A percentile compares a stretch with the other conserved stretches of the same genome.
Conservation (phyloP, 1,140 invertebrate species). For the Drosophila tropicalis region DNA sequence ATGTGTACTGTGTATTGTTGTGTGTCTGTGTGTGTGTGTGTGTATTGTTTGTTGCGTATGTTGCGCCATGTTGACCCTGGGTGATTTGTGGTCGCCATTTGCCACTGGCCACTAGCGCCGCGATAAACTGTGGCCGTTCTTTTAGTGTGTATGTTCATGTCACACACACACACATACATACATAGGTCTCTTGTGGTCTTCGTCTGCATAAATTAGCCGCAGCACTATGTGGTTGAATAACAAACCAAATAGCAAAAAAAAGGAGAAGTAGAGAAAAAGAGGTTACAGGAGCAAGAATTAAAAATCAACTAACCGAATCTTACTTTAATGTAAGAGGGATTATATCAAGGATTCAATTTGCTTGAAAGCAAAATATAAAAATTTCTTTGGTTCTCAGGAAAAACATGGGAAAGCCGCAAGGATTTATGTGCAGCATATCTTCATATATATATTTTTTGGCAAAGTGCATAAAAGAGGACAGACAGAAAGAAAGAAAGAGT, state of each 20-base stretch:
- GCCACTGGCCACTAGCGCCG: conserved; percentile 50
- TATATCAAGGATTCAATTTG: conserved; percentile 50
- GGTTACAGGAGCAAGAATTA: conserved; percentile 15
- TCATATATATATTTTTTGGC: conserved; percentile 34
- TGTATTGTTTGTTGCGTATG: conserved; percentile 59
- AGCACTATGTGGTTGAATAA: conserved; percentile 63
- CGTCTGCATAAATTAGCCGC: conserved; percentile 76
- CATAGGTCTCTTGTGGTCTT: conserved; percentile 25
- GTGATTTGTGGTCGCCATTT: conserved; percentile 71
- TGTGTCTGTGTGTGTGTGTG: conserved; percentile 11
- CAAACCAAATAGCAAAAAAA: conserved; percentile 24
- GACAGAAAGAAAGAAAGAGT: too few species aligned
- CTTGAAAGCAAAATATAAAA: conserved; percentile 36
- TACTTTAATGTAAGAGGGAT: conserved; percentile 17
- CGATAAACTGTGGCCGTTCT: conserved; percentile 68
- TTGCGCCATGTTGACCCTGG: conserved; percentile 72
- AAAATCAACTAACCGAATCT: conserved; percentile 35
- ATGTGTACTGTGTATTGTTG: conserved; percentile 30
- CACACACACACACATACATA: not conserved
- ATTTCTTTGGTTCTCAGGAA: conserved; percentile 18
- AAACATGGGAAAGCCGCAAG: conserved; percentile 60
- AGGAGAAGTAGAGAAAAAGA: not conserved
- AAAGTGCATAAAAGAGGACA: conserved; percentile 14
- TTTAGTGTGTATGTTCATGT: not conserved
- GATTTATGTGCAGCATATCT: conserved; percentile 78